A percentile compares a stretch with the other conserved stretches of the same genome.
Conservation (phyloP, 2,888 invertebrate genomes). For the Dermolepida albohirtum region DNA sequence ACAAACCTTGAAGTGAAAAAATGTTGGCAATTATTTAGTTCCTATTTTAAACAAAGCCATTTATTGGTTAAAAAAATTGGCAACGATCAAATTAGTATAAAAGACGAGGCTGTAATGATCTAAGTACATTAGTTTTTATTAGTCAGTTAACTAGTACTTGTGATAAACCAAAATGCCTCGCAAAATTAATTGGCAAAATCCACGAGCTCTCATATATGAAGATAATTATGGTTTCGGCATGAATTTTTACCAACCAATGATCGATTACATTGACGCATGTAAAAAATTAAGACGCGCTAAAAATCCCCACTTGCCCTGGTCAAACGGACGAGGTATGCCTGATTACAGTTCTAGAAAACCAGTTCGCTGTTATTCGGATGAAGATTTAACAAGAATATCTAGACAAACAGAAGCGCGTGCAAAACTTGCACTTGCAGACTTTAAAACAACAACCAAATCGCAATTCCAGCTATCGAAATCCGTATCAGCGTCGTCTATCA, state of each 20-base stretch:
- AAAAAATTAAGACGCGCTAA: slow-evolving; percentile 63
- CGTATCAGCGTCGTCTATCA: slow-evolving; percentile 72
- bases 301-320: slow-evolving; percentile 79
- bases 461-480: slow-evolving; percentile 74
- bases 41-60: slow-evolving; percentile 39
- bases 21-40: slow-evolving; percentile 41
- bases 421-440: slow-evolving; percentile 73
- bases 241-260: slow-evolving; percentile 89
- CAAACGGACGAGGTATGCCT: slow-evolving; percentile 76
- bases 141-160: slow-evolving; percentile 3
- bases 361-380: slow-evolving; percentile 74
- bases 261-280: slow-evolving; percentile 83
- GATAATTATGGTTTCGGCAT: slow-evolving; percentile 87
- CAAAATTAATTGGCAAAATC: slow-evolving; percentile 57
- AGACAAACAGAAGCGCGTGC: slow-evolving; percentile 77
- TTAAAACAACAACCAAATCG: slow-evolving; percentile 71
- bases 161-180: slow-evolving; percentile 36
- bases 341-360: slow-evolving; percentile 75
- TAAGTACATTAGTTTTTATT: slow-evolving; percentile 24
- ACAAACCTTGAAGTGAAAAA: slow-evolving; percentile 37
- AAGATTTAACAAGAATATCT: slow-evolving; percentile 76
- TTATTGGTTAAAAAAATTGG: slow-evolving; percentile 42
- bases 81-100: slow-evolving; percentile 34
- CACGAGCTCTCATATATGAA: slow-evolving; percentile 78
- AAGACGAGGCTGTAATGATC: slow-evolving; percentile 20